These are phyloP conservation scores for Isurus oxyrinchus DNA, from an alignment of 2,113 vertebrate genomes.

Conservation along the genomic window DNA sequence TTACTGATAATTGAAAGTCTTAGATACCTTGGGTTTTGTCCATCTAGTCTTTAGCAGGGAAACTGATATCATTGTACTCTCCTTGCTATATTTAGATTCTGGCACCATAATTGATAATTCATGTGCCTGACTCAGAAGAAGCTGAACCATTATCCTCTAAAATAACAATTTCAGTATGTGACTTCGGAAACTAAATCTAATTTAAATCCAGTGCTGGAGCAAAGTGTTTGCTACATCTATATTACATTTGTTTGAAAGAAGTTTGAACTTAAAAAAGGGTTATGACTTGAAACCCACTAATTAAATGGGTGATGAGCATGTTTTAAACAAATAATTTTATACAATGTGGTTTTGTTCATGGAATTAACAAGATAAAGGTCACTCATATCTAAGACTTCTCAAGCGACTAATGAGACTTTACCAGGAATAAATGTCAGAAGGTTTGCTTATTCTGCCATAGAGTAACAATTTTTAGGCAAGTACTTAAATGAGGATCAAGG, in stretches of 20 bases:
- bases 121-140: background rate
- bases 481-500: background rate
- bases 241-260: background rate
- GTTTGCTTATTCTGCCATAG: background rate
- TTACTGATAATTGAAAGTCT: conserved; percentile 7
- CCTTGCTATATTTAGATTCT: background rate
- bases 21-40: background rate
- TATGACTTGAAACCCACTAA: background rate
- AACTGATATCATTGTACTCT: conserved; percentile 1
- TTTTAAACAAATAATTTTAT: background rate
- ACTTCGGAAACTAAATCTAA: background rate
- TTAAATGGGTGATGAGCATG: background rate
- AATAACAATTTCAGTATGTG: conserved; percentile 22
- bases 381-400: background rate
- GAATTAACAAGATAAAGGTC: background rate
- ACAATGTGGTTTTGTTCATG: background rate
- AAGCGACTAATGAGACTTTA: background rate
- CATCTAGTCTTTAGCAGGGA: background rate
- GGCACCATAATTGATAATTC: background rate
- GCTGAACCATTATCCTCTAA: background rate
- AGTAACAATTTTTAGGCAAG: background rate
- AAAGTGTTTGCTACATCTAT: background rate
- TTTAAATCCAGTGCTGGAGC: background rate
- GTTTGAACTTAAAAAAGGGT: background rate
- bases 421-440: background rate